Evolutionary conservation across 2,113 vertebrate species (phyloP), one percentile per base, ranked within the genome.

Genomic region (Cyanoramphus novaezelandiae): DNA sequence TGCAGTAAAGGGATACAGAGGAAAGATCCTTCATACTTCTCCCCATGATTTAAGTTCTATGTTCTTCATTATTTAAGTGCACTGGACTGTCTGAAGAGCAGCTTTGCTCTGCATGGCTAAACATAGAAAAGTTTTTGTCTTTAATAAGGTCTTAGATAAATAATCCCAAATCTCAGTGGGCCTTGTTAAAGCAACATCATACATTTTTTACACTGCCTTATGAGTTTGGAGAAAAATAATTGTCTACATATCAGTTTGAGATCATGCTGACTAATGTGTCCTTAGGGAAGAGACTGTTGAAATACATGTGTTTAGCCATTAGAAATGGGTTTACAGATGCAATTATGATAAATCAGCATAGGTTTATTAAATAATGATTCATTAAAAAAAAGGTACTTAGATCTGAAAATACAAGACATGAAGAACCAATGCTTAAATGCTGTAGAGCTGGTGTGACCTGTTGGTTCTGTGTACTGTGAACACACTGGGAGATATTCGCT

Each of bases 131-230:
- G 67, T 83, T 97, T 97, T 94, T 96, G 92, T 96, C 97, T 97
- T 96, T 97, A 97, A 92, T 94, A 97, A 95, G 81, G 95, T 63
- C 62, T 97, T 96, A 97, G 94, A 98, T 97, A 97, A 96, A 98
- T 97, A 98, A 97, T 86, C 62, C 27, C 86, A 97, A 97, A 93
- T 97, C 97, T 96, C 97, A 97, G 89, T 90, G 92, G 96, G 55
- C 82, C 97, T 98, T 64, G 90, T 98, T 98, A 98, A 97, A 97
- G 93, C 81, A 97, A 95, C 57, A 95, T 95, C 84, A 96, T 98
- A 94, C 94, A 91, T 94, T 96, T 97, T 98, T 97, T 96, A 97
- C 77, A 97, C 80, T 97, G 97, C 87, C 91, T 97, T 96, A 95
- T 90, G 91, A 95, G 53, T 95, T 91, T 91, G 49, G 10, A 5